A percentile compares a stretch with the other conserved stretches of the same genome.
Evolutionary conservation across 2,888 invertebrate species (phyloP).

Genomic region (Patella depressa): DNA sequence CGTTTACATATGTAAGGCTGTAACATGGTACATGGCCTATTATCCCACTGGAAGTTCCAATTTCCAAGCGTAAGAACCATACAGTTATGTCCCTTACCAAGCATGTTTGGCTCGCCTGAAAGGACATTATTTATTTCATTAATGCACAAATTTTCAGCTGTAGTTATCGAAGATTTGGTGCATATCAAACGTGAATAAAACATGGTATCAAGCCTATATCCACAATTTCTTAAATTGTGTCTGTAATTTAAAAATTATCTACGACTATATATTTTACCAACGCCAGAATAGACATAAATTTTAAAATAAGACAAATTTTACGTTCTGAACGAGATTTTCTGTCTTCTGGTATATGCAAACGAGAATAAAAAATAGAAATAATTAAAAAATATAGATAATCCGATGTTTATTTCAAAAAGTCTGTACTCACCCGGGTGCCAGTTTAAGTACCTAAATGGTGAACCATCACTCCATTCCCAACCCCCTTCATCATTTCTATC

Average conservation of each 20-base stretch:
- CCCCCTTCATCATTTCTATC: conserved; percentile 52
- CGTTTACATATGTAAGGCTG: conserved; percentile 59
- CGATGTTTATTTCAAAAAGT: not conserved
- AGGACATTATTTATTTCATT: not conserved
- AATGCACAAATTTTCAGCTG: not conserved
- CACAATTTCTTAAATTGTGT: too few relatives aligned
- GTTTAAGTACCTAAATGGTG: conserved; percentile 53
- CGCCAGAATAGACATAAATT: too few relatives aligned
- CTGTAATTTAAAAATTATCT: too few relatives aligned
- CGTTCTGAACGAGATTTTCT: too few relatives aligned
- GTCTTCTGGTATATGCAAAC: too few relatives aligned
- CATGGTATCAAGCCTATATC: too few relatives aligned
- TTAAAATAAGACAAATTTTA: too few relatives aligned
- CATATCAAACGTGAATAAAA: too few relatives aligned
- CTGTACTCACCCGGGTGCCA: conserved; percentile 43
- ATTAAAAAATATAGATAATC: too few relatives aligned
- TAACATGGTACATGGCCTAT: conserved; percentile 46
- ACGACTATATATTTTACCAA: too few relatives aligned
- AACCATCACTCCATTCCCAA: conserved; percentile 57
- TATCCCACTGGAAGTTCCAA: conserved; percentile 57
- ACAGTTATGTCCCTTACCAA: conserved; percentile 45
- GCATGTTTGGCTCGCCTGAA: conserved; percentile 50
- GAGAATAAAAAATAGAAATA: too few relatives aligned
- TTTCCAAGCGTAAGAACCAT: conserved; percentile 41
- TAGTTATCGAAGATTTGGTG: too few relatives aligned